A percentile compares a stretch with the other conserved stretches of the same genome.
Evolutionary conservation across 2,888 invertebrate genomes (phyloP).

Genomic region (Odontothrips loti): DNA sequence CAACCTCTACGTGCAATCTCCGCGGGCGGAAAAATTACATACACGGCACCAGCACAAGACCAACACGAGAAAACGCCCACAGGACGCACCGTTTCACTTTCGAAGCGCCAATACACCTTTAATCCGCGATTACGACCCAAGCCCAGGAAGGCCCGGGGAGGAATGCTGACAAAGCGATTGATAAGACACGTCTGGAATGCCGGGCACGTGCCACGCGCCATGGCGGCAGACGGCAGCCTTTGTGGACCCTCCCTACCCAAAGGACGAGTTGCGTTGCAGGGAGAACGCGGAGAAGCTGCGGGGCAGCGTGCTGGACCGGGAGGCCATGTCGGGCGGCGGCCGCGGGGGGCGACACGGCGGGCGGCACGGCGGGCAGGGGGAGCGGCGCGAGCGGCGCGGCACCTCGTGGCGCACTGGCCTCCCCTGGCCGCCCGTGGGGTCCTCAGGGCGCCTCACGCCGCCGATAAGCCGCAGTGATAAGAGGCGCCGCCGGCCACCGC

Average conservation of each 20-base stretch:
- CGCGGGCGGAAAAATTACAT: too few relatives aligned
- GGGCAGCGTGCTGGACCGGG: background rate
- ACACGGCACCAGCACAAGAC: too few relatives aligned
- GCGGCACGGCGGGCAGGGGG: background rate
- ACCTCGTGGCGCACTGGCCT: background rate
- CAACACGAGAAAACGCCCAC: background rate
- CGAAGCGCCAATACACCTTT: too few relatives aligned
- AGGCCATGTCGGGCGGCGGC: background rate
- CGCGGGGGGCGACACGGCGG: background rate
- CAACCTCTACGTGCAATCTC: too few relatives aligned
- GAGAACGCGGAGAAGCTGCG: background rate
- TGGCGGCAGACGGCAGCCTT: background rate
- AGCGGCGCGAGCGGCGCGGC: background rate
- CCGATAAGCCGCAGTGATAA: too few relatives aligned
- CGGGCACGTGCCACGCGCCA: background rate
- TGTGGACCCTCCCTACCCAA: background rate
- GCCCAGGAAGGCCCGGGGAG: background rate
- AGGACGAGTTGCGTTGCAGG: background rate
- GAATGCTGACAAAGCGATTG: background rate
- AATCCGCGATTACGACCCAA: background rate
- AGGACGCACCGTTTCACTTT: background rate
- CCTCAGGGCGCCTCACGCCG: too few relatives aligned
- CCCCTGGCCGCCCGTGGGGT: too few relatives aligned
- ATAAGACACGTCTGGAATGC: background rate
- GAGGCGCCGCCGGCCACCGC: too few relatives aligned